These are phyloP conservation scores for Sparus aurata DNA, from an alignment of 2,797 vertebrate genomes.

Conservation along the genomic window DNA sequence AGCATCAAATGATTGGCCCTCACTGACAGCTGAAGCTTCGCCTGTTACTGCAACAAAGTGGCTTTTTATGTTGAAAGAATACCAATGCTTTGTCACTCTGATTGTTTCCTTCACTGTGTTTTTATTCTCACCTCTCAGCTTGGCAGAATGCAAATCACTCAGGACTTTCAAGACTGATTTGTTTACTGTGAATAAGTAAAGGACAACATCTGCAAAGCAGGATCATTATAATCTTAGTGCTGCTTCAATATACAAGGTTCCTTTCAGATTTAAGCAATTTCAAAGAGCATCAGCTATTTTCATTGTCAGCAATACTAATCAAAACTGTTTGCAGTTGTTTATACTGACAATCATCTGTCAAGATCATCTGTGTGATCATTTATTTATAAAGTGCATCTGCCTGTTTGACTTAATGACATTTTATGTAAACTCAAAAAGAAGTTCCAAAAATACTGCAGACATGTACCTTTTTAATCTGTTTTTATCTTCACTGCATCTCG, in stretches of 20 bases:
- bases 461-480: slow-evolving; percentile 11
- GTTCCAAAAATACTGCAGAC: slow-evolving; percentile 41
- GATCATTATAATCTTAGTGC: slow-evolving; percentile 47
- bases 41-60: slow-evolving; percentile 51
- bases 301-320: slow-evolving; percentile 49
- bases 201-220: slow-evolving; percentile 50
- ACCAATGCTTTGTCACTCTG: slow-evolving; percentile 46
- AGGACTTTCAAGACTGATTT: slow-evolving; percentile 58
- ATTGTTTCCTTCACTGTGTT: slow-evolving; percentile 49
- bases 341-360: slow-evolving; percentile 62
- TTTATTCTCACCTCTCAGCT: slow-evolving; percentile 45
- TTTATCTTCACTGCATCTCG: slow-evolving; percentile 1
- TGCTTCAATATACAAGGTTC: slow-evolving; percentile 21
- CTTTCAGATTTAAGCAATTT: slow-evolving; percentile 39
- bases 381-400: slow-evolving; percentile 27
- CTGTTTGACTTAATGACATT: slow-evolving; percentile 37
- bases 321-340: slow-evolving; percentile 49
- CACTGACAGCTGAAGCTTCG: slow-evolving; percentile 3
- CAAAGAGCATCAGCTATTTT: slow-evolving; percentile 40
- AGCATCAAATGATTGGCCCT: slow-evolving; percentile 39
- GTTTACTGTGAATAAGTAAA: slow-evolving; percentile 61
- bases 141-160: slow-evolving; percentile 53
- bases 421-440: slow-evolving; percentile 35
- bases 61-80: slow-evolving; percentile 62
- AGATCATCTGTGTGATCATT: slow-evolving; percentile 29